These are phyloP conservation scores for Acanthochromis polyacanthus DNA, from an alignment of 2,113 vertebrate species.

Conservation along the genomic window DNA sequence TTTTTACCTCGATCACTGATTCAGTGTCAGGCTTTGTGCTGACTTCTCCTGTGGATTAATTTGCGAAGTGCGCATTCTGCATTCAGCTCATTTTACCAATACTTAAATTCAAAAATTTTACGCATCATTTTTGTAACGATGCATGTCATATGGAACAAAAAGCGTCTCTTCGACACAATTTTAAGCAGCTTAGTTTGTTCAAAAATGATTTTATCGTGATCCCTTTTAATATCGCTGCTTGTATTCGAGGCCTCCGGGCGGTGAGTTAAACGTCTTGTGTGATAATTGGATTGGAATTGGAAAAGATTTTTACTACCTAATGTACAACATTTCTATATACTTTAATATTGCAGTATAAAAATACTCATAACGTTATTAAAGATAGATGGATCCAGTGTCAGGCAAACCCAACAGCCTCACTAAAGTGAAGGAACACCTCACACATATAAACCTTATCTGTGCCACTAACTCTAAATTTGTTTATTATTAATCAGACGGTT, in stretches of 20 bases:
- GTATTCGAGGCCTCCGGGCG: no score
- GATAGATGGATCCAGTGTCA: background rate
- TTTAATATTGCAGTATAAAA: no score
- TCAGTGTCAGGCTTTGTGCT: no score
- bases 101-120: no score
- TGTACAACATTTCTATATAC: background rate
- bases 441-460: conserved; percentile 1
- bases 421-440: background rate
- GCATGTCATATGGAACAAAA: no score
- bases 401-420: background rate
- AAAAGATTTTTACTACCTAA: background rate
- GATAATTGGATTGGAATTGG: background rate
- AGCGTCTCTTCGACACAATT: no score
- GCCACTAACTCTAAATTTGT: background rate
- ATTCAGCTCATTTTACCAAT: no score
- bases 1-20: no score
- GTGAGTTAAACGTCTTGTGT: background rate
- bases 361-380: no score
- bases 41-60: no score
- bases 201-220: background rate
- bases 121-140: no score
- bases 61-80: no score
- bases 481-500: conserved; percentile 1
- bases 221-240: background rate
- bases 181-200: background rate